Conservation (phyloP, 2,797 vertebrate species). For the Sarcophilus harrisii region DNA sequence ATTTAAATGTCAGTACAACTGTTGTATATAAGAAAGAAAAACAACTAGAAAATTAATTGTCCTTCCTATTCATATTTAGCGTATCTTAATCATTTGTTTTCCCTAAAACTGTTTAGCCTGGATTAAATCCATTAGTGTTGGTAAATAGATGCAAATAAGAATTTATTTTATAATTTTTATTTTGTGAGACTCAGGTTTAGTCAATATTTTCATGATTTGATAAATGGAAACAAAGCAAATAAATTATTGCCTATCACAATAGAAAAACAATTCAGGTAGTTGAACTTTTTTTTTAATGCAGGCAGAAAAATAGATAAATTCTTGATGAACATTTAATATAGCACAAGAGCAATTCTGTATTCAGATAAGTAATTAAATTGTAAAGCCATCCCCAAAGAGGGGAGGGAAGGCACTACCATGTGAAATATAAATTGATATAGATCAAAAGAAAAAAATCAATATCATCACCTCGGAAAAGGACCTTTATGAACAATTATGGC, state of each 20-base stretch:
- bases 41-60: not conserved
- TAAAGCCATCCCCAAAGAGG: not conserved
- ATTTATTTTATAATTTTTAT: conserved; percentile 2
- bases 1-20: not conserved
- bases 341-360: conserved; percentile 22
- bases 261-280: conserved; percentile 29
- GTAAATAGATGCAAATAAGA: not conserved
- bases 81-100: not conserved
- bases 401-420: not conserved
- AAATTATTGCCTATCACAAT: conserved; percentile 43
- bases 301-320: conserved; percentile 50
- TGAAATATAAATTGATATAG: conserved; percentile 7
- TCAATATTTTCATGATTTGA: not conserved
- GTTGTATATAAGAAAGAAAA: not conserved
- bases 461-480: not conserved
- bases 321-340: conserved; percentile 3
- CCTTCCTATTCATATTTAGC: not conserved
- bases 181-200: not conserved
- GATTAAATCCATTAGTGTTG: not conserved
- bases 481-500: conserved; percentile 11
- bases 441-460: not conserved
- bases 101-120: not conserved
- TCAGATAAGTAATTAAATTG: conserved; percentile 14
- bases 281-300: not conserved
- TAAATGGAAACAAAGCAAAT: not conserved